These are phyloP conservation scores for Epiblema foenella DNA, from an alignment of 2,888 invertebrate genomes.

Conservation along the genomic window DNA sequence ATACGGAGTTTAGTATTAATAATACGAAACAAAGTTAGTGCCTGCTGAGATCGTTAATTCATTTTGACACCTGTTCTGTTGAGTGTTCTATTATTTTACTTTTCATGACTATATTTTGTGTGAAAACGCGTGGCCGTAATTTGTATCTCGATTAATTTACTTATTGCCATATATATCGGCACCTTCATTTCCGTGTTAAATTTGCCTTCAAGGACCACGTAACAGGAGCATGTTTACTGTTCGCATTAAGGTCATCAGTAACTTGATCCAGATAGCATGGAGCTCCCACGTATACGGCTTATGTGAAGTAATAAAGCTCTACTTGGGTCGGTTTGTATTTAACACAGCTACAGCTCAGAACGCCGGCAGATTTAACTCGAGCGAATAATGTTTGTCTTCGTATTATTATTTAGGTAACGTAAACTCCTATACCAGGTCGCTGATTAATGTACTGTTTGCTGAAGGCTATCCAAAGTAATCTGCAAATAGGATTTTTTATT, in stretches of 20 bases:
- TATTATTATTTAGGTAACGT: constrained; percentile 70
- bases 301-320: constrained; percentile 51
- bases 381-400: constrained; percentile 67
- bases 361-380: constrained; percentile 66
- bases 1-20: no score
- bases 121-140: neutral
- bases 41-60: no score
- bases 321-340: constrained; percentile 52
- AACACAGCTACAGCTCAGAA: constrained; percentile 53
- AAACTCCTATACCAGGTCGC: constrained; percentile 62
- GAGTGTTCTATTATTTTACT: no score
- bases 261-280: constrained; percentile 56
- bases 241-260: constrained; percentile 69
- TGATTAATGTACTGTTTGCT: constrained; percentile 64
- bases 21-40: no score
- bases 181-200: constrained; percentile 33
- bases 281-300: constrained; percentile 47
- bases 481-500: neutral
- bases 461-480: constrained; percentile 4
- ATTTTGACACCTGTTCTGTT: no score
- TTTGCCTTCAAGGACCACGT: constrained; percentile 55
- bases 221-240: constrained; percentile 71
- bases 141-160: neutral
- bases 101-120: neutral
- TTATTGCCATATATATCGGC: constrained; percentile 47